Evolutionary conservation across 2,113 vertebrate species (phyloP).

Genomic region (Melanerpes formicivorus): DNA sequence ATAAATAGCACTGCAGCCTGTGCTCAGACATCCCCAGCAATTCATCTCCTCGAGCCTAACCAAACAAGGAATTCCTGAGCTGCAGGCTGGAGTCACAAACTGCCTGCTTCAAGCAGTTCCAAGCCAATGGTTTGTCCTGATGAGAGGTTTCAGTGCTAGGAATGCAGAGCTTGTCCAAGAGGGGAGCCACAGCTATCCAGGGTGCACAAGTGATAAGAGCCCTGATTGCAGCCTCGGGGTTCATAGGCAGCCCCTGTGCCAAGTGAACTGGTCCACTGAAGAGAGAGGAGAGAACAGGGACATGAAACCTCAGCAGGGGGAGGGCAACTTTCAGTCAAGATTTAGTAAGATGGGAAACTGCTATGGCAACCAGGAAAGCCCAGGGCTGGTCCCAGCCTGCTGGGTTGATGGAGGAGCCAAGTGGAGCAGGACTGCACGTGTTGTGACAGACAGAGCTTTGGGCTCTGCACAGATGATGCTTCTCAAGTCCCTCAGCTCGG

Average conservation of each 20-base stretch:
- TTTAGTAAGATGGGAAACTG: not conserved
- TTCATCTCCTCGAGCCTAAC: not conserved
- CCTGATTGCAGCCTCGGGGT: not conserved
- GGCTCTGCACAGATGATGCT: accelerated
- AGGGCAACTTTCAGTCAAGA: not conserved
- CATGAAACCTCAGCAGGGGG: not conserved
- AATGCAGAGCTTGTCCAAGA: conserved; percentile 26
- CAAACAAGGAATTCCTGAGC: conserved; percentile 39
- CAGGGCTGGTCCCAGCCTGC: not conserved
- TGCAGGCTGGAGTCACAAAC: not conserved
- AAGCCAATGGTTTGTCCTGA: not conserved
- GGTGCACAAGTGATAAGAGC: not conserved
- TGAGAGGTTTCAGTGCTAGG: conserved; percentile 25
- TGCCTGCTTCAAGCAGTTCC: conserved; percentile 25
- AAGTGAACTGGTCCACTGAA: not conserved
- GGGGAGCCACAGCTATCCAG: conserved; percentile 13
- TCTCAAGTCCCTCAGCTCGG: not conserved
- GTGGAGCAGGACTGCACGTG: not conserved
- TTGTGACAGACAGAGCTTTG: not conserved
- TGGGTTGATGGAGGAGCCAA: not conserved
- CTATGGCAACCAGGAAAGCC: not conserved
- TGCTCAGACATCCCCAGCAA: not conserved
- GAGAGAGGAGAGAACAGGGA: not conserved
- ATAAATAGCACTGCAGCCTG: not conserved
- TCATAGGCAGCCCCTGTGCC: not conserved